Evolutionary conservation across 2,113 vertebrate species (phyloP), one percentile per base, ranked within the genome.

Genomic region (Plestiodon gilberti): DNA sequence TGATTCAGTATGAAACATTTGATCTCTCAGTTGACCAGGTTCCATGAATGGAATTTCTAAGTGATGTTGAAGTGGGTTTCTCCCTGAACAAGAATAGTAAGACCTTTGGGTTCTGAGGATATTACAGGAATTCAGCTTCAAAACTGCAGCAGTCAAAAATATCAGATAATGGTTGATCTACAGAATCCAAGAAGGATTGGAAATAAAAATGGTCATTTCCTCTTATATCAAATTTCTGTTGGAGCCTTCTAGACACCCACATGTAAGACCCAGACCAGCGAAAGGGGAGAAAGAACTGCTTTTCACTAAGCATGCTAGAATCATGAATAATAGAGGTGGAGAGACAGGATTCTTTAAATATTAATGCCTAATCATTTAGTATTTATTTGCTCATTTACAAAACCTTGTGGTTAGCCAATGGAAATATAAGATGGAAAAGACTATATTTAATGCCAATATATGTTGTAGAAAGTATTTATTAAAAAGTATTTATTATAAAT

Each of bases 251-350:
- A n/a, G 4, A 28, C 1, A 23, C 30, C 52, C 59, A 3, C 15
- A 30, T 83, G 64, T 57, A 83, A 77, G 0, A 0, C 0, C 15
- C 6, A 40, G 30, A 1, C 10, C 59, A 1, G 0, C 55, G 10
- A 85, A 86, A 80, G 40, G 6, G 40, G 62, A 86, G 79, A 18
- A 89, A 88, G 30, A 82, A 90, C 59, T 1, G 75, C 6, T 64
- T 48, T 8, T 87, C 5, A 33, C 1, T 80, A 40, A 85, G 84
- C 90, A 83, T 48, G 25, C 20, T 28, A 48, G 23, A 25, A 75
- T 13, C 38, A 48, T 75, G 40, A 75, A 35, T 38, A 38, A 71
- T 5, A 48, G 11, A 75, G 3, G 14, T 48, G 52, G 38, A 85
- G 15, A 88, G 52, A 52, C 5, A 28, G n/a, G 13, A 20, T 87